Percentiles rank a stretch among this genome's conserved stretches.
Conservation (phyloP, 2,797 vertebrate genomes). For the Tangara arthus region DNA sequence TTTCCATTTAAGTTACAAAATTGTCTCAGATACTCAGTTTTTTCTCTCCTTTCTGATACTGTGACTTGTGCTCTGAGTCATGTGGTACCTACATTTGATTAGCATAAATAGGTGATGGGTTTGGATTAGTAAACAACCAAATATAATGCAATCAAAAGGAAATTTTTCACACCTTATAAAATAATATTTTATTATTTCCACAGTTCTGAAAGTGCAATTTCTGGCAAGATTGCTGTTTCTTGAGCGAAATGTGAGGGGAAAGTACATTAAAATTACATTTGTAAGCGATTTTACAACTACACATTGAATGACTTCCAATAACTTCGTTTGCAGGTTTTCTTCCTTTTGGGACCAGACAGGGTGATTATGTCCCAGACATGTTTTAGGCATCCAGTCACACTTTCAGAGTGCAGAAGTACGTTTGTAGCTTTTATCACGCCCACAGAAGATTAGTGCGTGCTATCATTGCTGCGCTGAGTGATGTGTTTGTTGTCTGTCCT, state of each 20-base stretch:
- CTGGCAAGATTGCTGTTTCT: neutral
- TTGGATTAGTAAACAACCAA: neutral
- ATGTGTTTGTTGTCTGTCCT: neutral
- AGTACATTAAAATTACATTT: neutral
- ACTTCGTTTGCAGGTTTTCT: neutral
- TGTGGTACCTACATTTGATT: neutral
- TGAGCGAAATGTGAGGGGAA: neutral
- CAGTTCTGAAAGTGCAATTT: neutral
- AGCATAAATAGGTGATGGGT: neutral
- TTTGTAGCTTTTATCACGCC: neutral
- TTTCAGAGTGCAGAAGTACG: neutral
- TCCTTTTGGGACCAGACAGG: neutral
- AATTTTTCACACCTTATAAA: neutral
- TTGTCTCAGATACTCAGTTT: neutral
- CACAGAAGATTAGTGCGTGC: neutral
- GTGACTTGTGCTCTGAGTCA: conserved; percentile 8
- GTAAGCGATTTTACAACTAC: neutral
- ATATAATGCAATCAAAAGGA: neutral
- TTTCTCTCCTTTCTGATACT: neutral
- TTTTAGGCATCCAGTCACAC: neutral
- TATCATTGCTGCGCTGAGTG: fast-evolving
- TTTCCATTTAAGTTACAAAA: neutral
- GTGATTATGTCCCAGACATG: neutral
- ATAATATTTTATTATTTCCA: neutral
- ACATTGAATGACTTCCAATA: neutral